A percentile compares a stretch with the other conserved stretches of the same genome.
Conservation (phyloP, 2,888 invertebrate species). For the Diarsia rubi region DNA sequence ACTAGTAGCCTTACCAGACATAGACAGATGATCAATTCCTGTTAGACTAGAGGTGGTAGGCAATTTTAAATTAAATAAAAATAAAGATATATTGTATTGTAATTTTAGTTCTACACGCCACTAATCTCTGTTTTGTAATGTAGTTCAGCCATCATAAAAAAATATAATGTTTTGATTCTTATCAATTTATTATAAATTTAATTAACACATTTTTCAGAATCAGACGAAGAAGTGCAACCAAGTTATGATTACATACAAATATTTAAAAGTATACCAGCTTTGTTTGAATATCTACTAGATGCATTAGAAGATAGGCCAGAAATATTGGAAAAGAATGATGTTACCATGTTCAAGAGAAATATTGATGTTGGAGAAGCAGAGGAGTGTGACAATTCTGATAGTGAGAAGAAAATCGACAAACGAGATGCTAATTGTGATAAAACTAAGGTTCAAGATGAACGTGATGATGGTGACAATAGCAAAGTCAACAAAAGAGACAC, state of each 20-base stretch:
- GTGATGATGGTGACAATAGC: not conserved
- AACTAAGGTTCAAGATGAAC: not conserved
- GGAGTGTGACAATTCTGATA: slow-evolving; percentile 20
- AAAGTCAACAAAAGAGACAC: slow-evolving; percentile 53
- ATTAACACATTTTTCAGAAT: slow-evolving; percentile 53
- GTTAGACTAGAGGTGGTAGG: not conserved
- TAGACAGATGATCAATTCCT: not conserved
- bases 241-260: slow-evolving; percentile 73
- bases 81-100: too few relatives aligned
- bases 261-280: slow-evolving; percentile 76
- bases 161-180: too few relatives aligned
- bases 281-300: slow-evolving; percentile 78
- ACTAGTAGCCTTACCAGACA: not conserved
- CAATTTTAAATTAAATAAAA: too few relatives aligned
- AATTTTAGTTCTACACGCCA: not conserved
- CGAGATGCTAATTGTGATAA: slow-evolving; percentile 15
- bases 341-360: slow-evolving; percentile 67
- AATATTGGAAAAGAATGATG: slow-evolving; percentile 76
- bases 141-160: not conserved
- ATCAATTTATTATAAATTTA: too few relatives aligned
- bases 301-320: slow-evolving; percentile 76
- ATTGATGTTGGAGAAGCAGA: slow-evolving; percentile 5
- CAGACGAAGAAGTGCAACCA: slow-evolving; percentile 48
- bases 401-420: slow-evolving; percentile 14
- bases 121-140: not conserved